phyloP scores from a whole-genome alignment of 2,888 invertebrate genomes.

The Xestia ashworthii region DNA sequence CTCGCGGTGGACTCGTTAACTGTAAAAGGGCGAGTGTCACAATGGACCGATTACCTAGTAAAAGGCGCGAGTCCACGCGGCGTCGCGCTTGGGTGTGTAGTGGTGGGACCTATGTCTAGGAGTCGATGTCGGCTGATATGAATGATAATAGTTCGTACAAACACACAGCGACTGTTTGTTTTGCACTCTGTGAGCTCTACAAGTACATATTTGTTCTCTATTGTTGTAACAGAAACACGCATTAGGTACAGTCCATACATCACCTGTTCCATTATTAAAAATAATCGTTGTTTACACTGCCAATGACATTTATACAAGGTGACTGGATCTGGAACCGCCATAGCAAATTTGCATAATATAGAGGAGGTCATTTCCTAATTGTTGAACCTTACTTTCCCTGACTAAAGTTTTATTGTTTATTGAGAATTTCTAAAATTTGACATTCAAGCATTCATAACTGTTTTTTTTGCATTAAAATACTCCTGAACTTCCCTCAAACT shows the following conservation, averaged over 20 bases:
- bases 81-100: background rate
- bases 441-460: too few relatives aligned
- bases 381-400: too few relatives aligned
- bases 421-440: too few relatives aligned
- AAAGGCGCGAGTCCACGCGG: background rate
- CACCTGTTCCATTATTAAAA: conserved; percentile 30
- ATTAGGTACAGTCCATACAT: background rate
- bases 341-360: too few relatives aligned
- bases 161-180: conserved; percentile 15
- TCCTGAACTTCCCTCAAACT: too few relatives aligned
- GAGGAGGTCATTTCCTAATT: too few relatives aligned
- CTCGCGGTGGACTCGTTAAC: background rate
- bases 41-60: background rate
- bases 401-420: too few relatives aligned
- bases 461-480: too few relatives aligned
- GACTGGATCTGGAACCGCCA: too few relatives aligned
- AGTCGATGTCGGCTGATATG: background rate
- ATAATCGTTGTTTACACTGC: conserved; percentile 26
- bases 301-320: background rate
- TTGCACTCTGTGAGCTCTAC: conserved; percentile 22
- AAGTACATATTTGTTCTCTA: conserved; percentile 12
- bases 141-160: background rate
- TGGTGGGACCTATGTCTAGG: background rate
- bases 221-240: conserved; percentile 16
- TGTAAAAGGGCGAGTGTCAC: background rate